Percentiles rank a stretch among this genome's conserved stretches.
Conservation (phyloP, 2,888 invertebrate genomes). For the Ptilodon capucinus region DNA sequence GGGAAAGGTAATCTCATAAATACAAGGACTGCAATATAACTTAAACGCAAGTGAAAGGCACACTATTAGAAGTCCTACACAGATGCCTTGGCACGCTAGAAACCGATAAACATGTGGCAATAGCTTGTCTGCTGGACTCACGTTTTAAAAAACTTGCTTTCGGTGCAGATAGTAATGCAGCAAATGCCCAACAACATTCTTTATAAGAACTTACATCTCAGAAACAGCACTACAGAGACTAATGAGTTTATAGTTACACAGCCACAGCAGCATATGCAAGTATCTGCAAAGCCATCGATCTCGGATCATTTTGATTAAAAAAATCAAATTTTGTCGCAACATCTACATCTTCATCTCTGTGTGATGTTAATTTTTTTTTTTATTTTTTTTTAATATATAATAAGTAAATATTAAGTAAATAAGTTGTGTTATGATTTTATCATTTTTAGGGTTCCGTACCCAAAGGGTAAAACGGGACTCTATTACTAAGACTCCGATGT, state of each 20-base stretch:
- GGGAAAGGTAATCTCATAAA: slow-evolving; percentile 12
- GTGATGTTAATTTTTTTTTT: too few relatives aligned
- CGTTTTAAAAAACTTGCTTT: slow-evolving; percentile 14
- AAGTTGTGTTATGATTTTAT: too few relatives aligned
- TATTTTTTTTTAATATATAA: too few relatives aligned
- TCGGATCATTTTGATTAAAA: too few relatives aligned
- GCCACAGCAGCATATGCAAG: slow-evolving; percentile 3
- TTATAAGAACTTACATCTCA: slow-evolving; percentile 10
- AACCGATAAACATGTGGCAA: slow-evolving; percentile 16
- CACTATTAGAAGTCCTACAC: slow-evolving; percentile 2
- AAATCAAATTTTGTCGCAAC: too few relatives aligned
- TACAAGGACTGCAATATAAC: slow-evolving; percentile 10
- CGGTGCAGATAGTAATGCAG: slow-evolving; percentile 11
- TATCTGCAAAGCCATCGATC: slow-evolving; percentile 13
- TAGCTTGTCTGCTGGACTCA: slow-evolving; percentile 11
- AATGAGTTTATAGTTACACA: slow-evolving; percentile 3
- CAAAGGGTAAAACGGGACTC: too few relatives aligned
- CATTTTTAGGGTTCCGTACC: too few relatives aligned
- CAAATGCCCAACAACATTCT: slow-evolving; percentile 13
- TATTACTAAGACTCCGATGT: too few relatives aligned
- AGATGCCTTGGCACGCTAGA: slow-evolving; percentile 12
- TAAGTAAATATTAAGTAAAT: too few relatives aligned
- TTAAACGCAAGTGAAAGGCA: not conserved
- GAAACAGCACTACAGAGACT: slow-evolving; percentile 8
- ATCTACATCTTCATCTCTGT: too few relatives aligned